These are phyloP conservation scores for Hypsopygia costalis DNA, from an alignment of 2,888 invertebrate species.

Conservation along the genomic window DNA sequence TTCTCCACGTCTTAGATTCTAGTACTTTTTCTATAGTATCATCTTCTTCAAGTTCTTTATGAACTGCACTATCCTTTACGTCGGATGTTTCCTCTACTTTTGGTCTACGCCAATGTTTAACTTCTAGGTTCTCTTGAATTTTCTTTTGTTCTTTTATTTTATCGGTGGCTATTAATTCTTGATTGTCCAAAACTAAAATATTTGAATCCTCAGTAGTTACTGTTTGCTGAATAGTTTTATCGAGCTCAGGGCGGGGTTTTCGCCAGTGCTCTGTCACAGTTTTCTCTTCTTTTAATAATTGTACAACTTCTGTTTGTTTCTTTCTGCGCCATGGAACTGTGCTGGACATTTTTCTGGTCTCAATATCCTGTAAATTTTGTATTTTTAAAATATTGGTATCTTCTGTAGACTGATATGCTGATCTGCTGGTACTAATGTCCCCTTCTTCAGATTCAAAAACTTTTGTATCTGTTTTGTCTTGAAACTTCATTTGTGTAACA, in stretches of 20 bases:
- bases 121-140: slow-evolving; percentile 27
- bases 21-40: slow-evolving; percentile 18
- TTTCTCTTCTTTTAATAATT: slow-evolving; percentile 23
- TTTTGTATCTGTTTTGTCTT: slow-evolving; percentile 44
- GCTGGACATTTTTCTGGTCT: slow-evolving; percentile 38
- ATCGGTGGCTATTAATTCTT: slow-evolving; percentile 14
- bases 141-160: slow-evolving; percentile 22
- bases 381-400: slow-evolving; percentile 60
- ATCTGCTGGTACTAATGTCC: slow-evolving; percentile 30
- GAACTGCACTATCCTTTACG: background rate
- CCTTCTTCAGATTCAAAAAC: slow-evolving; percentile 28
- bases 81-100: slow-evolving; percentile 20
- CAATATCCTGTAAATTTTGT: slow-evolving; percentile 46
- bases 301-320: slow-evolving; percentile 22
- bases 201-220: slow-evolving; percentile 26
- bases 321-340: slow-evolving; percentile 61
- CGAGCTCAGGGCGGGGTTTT: slow-evolving; percentile 27
- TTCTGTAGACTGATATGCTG: slow-evolving; percentile 55
- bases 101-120: slow-evolving; percentile 45
- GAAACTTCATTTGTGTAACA: slow-evolving; percentile 37
- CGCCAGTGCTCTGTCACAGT: slow-evolving; percentile 40
- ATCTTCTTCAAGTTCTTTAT: slow-evolving; percentile 21
- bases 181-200: slow-evolving; percentile 23
- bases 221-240: slow-evolving; percentile 16
- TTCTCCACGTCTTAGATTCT: slow-evolving; percentile 40